Evolutionary conservation across 2,113 vertebrate species (phyloP).

Genomic region (Epinephelus lanceolatus): DNA sequence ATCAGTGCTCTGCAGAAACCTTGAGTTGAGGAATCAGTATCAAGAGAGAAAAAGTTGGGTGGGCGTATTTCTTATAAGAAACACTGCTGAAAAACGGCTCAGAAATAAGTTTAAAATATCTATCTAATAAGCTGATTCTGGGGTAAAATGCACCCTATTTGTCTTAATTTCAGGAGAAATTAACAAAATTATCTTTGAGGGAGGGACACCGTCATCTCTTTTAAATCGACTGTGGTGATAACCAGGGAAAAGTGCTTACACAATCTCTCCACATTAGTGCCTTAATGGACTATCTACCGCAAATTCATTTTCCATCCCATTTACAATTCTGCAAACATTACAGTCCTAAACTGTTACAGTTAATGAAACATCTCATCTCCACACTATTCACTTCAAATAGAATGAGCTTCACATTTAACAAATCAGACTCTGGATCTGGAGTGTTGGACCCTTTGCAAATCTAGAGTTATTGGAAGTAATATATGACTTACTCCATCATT

Average conservation of each 20-base stretch:
- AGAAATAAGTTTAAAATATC: not conserved
- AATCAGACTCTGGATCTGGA: not conserved
- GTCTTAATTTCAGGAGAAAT: not conserved
- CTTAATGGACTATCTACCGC: conserved; percentile 31
- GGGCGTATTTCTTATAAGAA: not conserved
- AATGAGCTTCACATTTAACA: not conserved
- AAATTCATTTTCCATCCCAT: conserved; percentile 44
- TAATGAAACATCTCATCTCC: conserved; percentile 12
- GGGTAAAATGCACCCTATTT: not conserved
- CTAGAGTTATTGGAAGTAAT: not conserved
- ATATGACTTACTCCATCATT: not conserved
- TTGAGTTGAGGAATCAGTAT: not conserved
- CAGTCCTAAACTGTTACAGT: conserved; percentile 14
- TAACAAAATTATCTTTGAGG: not conserved
- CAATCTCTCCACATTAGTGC: conserved; percentile 29
- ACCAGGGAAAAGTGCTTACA: conserved; percentile 8
- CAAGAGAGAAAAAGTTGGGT: not conserved
- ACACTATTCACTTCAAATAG: not conserved
- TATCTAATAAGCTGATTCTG: not conserved
- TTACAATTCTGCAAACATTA: conserved; percentile 33
- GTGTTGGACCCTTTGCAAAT: not conserved
- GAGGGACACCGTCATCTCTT: not conserved
- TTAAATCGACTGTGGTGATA: conserved; percentile 22
- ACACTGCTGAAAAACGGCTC: not conserved
- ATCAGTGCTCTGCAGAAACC: not conserved